Evolutionary conservation across 2,797 vertebrate species (phyloP), one percentile per base, ranked within the genome.

Genomic region (Garrulus glandarius): DNA sequence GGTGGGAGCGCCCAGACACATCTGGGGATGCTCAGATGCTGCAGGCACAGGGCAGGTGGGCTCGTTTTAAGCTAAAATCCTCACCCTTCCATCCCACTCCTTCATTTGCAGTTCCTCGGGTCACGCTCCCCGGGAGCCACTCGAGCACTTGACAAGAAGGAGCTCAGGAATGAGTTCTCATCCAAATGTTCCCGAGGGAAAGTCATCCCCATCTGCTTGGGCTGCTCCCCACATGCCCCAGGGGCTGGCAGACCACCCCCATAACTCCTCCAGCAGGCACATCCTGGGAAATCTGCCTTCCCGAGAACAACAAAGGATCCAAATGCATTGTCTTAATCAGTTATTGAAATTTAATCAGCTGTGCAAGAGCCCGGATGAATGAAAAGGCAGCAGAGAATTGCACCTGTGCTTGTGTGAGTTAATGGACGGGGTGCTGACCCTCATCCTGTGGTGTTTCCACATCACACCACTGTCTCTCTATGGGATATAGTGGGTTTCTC

Each of bases 201-300:
- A 89, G 23, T 10, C 76, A 39, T 6, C 44, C 53, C 64, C 83
- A 46, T 63, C 77, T 87, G 84, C 34, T 63, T 34, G 4, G 44
- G 6, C 26, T 67, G 49, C 44, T 43, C 69, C 29, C 32, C 3
- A 2, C 41, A 5, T 6, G 17, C 10, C 76, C 22, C 1, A 0
- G 59, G 22, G 56, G 20, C n/a, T 50, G 23, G 0, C 27, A 46
- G 50, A 36, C 13, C 7, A 0, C 29, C 17, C 2, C 11, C 11
- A 21, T 32, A 83, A 50, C 32, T 13, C 16, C 49, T 69, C 46
- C 22, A 13, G 26, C 47, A 30, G 10, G 7, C 17, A 26, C 9
- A 41, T 6, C 29, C 53, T 22, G 50, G 64, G 65, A 50, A 85
- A 69, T 10, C 60, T 50, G 29, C 41, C 67, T 76, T 32, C 56